Conservation (phyloP, 2,888 invertebrate genomes). For the Melikaiella ostensackeni region DNA sequence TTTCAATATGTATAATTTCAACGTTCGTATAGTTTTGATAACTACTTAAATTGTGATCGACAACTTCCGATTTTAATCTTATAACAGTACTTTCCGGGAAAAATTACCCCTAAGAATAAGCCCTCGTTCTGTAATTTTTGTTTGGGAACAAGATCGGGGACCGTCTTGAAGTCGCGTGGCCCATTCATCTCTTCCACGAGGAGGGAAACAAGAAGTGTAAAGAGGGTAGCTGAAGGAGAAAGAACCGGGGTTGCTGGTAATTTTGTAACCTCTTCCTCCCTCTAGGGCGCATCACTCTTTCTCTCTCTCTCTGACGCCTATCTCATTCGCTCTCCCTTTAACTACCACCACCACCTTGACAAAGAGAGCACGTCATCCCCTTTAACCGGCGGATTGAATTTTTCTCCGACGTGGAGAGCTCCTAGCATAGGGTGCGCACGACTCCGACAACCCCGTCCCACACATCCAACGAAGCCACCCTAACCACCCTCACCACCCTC, state of each 20-base stretch:
- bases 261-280: conserved; percentile 50
- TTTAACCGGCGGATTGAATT: conserved; percentile 76
- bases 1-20: too few relatives aligned
- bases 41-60: too few relatives aligned
- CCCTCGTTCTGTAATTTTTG: background rate
- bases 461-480: conserved; percentile 42
- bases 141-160: conserved; percentile 22
- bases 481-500: conserved; percentile 40
- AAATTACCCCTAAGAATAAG: background rate
- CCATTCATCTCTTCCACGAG: conserved; percentile 46
- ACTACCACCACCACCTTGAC: conserved; percentile 49
- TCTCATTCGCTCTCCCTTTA: conserved; percentile 49
- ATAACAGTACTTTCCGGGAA: too few relatives aligned
- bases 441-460: conserved; percentile 57
- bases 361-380: conserved; percentile 69
- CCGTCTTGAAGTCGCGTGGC: conserved; percentile 37
- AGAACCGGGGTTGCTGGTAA: conserved; percentile 44
- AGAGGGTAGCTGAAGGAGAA: conserved; percentile 40
- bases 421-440: conserved; percentile 67
- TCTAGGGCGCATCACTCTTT: conserved; percentile 47
- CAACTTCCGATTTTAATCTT: too few relatives aligned
- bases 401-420: conserved; percentile 51
- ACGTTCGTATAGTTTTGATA: too few relatives aligned
- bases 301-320: conserved; percentile 39
- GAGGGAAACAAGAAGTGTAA: conserved; percentile 45